A percentile compares a stretch with the other conserved stretches of the same genome.
Evolutionary conservation across 2,797 vertebrate genomes (phyloP).

Genomic region (Sebastes matsubarae): DNA sequence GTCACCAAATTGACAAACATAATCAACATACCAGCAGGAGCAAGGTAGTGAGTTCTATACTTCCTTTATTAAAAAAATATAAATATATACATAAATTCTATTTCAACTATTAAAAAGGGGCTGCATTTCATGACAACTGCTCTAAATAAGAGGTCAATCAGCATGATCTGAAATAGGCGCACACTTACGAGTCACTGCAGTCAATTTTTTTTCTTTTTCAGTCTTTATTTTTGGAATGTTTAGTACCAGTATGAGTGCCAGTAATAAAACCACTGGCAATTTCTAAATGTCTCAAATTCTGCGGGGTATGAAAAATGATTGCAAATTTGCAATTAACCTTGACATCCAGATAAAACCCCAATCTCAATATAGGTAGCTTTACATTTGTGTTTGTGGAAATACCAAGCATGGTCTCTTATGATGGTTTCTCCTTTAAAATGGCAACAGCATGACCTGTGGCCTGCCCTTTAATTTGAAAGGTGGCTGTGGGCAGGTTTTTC

Average conservation of each 20-base stretch:
- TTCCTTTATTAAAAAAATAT: conserved; percentile 92
- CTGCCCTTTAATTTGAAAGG: conserved; percentile 75
- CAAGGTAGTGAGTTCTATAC: conserved; percentile 90
- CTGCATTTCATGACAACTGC: conserved; percentile 88
- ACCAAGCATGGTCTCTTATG: conserved; percentile 77
- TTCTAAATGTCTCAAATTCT: conserved; percentile 83
- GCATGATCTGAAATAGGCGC: conserved; percentile 87
- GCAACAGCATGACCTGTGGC: conserved; percentile 76
- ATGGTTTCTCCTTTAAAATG: conserved; percentile 77
- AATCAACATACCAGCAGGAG: conserved; percentile 90
- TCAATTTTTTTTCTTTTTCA: conserved; percentile 81
- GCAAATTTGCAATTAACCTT: conserved; percentile 84
- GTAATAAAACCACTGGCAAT: conserved; percentile 80
- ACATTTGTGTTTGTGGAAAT: conserved; percentile 82
- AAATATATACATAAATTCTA: conserved; percentile 92
- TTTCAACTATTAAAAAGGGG: conserved; percentile 91
- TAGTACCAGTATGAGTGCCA: conserved; percentile 85
- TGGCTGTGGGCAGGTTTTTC: conserved; percentile 73
- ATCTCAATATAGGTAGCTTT: conserved; percentile 83
- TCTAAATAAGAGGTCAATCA: conserved; percentile 88
- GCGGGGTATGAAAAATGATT: conserved; percentile 84
- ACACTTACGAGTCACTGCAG: conserved; percentile 86
- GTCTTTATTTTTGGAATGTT: conserved; percentile 88
- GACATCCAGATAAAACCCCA: conserved; percentile 86
- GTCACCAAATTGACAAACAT: conserved; percentile 86